Conservation (phyloP, 2,888 invertebrate species). For the Pheosia tremula region DNA sequence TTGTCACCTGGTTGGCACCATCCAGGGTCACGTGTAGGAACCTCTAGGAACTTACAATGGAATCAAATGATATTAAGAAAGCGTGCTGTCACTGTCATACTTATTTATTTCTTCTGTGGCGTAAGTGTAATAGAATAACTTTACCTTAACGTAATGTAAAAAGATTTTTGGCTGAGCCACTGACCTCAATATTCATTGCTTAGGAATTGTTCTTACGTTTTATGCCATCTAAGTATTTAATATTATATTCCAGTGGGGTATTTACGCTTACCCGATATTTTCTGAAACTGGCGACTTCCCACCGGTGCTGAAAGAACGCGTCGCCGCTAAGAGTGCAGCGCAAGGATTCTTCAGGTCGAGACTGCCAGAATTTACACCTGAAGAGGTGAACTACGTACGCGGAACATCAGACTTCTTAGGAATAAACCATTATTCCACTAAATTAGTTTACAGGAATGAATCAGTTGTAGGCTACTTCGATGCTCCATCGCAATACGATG, state of each 20-base stretch:
- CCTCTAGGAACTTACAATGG: too few relatives aligned
- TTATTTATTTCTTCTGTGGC: constrained; percentile 4
- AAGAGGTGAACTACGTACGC: constrained; percentile 84
- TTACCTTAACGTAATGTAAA: too few relatives aligned
- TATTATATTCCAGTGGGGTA: constrained; percentile 69
- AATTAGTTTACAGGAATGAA: constrained; percentile 62
- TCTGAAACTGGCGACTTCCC: constrained; percentile 86
- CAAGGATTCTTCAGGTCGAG: constrained; percentile 84
- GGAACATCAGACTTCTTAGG: constrained; percentile 88
- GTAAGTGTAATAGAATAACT: too few relatives aligned
- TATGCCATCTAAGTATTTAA: not conserved
- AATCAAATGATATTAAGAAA: not conserved
- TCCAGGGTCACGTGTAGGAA: too few relatives aligned
- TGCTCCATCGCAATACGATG: constrained; percentile 47
- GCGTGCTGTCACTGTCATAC: too few relatives aligned
- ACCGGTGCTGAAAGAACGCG: constrained; percentile 79
- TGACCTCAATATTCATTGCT: too few relatives aligned
- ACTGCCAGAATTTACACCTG: constrained; percentile 82
- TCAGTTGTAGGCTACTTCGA: constrained; percentile 31
- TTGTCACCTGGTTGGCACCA: too few relatives aligned
- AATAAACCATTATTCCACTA: constrained; percentile 87
- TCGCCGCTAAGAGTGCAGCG: constrained; percentile 80
- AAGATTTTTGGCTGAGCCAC: too few relatives aligned
- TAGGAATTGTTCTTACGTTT: too few relatives aligned
- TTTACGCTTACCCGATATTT: constrained; percentile 86